Evolutionary conservation across 2,797 vertebrate species (phyloP).

Genomic region (Spinus pinus): DNA sequence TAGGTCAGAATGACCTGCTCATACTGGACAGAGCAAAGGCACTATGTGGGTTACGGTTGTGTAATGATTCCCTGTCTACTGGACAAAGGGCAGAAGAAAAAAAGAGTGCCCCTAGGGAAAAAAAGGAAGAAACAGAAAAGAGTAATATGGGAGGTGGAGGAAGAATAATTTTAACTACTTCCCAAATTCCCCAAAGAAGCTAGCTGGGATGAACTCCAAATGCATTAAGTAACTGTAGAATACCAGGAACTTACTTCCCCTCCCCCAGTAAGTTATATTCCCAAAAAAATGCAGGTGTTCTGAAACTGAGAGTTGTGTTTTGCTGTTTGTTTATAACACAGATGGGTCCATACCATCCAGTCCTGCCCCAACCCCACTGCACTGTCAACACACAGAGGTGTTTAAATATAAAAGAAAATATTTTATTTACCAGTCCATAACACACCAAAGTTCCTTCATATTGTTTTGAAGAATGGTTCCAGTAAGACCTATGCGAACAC

Average conservation of each 20-base stretch:
- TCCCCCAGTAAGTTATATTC: neutral
- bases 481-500: conserved; percentile 90
- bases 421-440: conserved; percentile 91
- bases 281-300: neutral
- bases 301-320: neutral
- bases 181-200: neutral
- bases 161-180: neutral
- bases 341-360: neutral
- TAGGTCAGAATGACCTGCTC: neutral
- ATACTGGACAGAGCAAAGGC: neutral
- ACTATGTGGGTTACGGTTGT: fast-evolving
- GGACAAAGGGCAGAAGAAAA: neutral
- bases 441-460: conserved; percentile 96
- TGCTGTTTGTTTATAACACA: neutral
- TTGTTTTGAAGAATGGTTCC: conserved; percentile 97
- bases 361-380: neutral
- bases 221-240: neutral
- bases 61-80: neutral
- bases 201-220: neutral
- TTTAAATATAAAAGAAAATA: neutral
- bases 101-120: neutral
- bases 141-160: fast-evolving
- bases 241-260: neutral
- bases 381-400: fast-evolving
- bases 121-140: neutral